These are phyloP conservation scores for Enoplosus armatus DNA, from an alignment of 2,797 vertebrate genomes.

Conservation along the genomic window DNA sequence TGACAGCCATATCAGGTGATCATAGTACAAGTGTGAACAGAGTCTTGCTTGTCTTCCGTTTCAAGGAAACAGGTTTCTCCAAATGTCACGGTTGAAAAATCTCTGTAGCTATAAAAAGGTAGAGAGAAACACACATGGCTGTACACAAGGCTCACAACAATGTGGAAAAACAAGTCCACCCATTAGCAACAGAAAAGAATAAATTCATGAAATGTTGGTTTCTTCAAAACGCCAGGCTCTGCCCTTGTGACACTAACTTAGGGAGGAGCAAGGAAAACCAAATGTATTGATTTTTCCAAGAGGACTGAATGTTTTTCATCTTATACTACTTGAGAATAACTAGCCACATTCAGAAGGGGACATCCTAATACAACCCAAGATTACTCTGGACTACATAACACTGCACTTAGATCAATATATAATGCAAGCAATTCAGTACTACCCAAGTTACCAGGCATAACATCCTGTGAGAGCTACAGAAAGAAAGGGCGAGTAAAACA, in stretches of 20 bases:
- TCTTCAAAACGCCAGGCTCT: not conserved
- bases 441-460: not conserved
- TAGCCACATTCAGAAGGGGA: not conserved
- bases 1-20: not conserved
- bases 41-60: constrained; percentile 16
- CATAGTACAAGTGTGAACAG: not conserved
- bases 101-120: constrained; percentile 35
- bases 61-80: constrained; percentile 69
- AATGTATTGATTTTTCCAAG: not conserved
- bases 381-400: not conserved
- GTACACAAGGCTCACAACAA: constrained; percentile 59
- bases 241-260: not conserved
- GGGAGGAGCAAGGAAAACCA: not conserved
- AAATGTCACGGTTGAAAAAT: constrained; percentile 38
- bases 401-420: not conserved
- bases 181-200: constrained; percentile 39
- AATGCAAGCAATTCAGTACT: not conserved
- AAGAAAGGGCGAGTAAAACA: not conserved
- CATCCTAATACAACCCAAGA: not conserved
- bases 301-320: not conserved
- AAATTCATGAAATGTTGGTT: constrained; percentile 44
- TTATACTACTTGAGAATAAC: not conserved
- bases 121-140: constrained; percentile 28
- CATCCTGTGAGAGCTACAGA: not conserved
- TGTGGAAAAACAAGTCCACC: constrained; percentile 76